A percentile compares a stretch with the other conserved stretches of the same genome.
phyloP scores from a whole-genome alignment of 2,113 vertebrate species.

The Struthidea cinerea region DNA sequence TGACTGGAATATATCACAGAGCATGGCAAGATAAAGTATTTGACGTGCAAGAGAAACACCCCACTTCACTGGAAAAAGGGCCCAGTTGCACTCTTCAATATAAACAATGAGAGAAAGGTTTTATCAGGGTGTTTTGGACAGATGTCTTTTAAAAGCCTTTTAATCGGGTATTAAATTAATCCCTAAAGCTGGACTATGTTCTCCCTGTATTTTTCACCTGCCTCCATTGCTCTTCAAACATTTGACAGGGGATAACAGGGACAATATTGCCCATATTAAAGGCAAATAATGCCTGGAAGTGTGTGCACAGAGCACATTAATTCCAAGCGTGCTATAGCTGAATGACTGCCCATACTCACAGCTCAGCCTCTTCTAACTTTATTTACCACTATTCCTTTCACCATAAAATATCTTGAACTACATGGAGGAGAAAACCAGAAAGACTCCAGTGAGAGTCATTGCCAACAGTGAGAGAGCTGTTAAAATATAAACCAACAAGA shows the following conservation, averaged over 20 bases:
- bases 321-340: not conserved
- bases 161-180: not conserved
- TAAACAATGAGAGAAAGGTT: not conserved
- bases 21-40: not conserved
- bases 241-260: not conserved
- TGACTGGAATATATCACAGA: not conserved
- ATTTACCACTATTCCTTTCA: not conserved
- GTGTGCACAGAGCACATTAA: not conserved
- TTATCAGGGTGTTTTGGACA: not conserved
- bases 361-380: not conserved
- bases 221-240: not conserved
- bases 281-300: not conserved
- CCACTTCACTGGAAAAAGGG: not conserved
- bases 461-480: not conserved
- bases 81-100: not conserved
- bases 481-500: not conserved
- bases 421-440: not conserved
- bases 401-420: not conserved
- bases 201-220: not conserved
- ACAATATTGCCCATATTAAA: not conserved
- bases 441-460: not conserved
- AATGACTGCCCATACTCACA: not conserved
- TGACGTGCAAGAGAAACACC: not conserved
- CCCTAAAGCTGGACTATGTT: not conserved
- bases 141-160: not conserved